These are phyloP conservation scores for Axis porcinus DNA, from an alignment of 2,113 vertebrate genomes.

Conservation along the genomic window DNA sequence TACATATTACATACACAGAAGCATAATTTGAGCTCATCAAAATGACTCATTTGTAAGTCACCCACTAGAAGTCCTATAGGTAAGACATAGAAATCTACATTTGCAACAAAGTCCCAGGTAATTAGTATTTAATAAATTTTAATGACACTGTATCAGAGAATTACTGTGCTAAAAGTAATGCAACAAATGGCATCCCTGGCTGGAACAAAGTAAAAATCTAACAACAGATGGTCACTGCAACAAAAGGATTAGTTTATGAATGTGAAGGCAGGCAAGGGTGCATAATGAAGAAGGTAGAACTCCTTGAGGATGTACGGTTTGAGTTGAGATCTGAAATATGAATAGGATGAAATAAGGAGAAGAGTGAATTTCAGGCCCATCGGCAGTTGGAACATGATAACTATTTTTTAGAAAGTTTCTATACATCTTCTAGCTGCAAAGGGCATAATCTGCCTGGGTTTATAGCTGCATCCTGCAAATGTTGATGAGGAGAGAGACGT, in stretches of 20 bases:
- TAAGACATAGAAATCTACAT: not conserved
- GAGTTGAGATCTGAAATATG: not conserved
- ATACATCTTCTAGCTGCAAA: not conserved
- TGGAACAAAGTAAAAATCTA: not conserved
- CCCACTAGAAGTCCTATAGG: not conserved
- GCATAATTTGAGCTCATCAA: not conserved
- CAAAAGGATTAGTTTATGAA: not conserved
- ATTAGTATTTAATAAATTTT: not conserved
- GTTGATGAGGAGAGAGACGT: not conserved
- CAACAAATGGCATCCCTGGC: not conserved
- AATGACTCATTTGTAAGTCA: not conserved
- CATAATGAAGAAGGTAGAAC: not conserved
- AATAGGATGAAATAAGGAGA: not conserved
- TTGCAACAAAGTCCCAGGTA: not conserved
- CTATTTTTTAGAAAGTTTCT: not conserved
- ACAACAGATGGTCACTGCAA: not conserved
- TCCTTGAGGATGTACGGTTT: not conserved
- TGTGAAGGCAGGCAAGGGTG: not conserved
- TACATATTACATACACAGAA: not conserved
- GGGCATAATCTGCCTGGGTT: not conserved
- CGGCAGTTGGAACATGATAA: not conserved
- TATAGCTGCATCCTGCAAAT: not conserved
- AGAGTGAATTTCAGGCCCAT: not conserved
- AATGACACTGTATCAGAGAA: not conserved
- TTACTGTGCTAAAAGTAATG: not conserved